A percentile compares a stretch with the other conserved stretches of the same genome.
Evolutionary conservation across 2,113 vertebrate genomes (phyloP).

Genomic region (Callospermophilus lateralis): DNA sequence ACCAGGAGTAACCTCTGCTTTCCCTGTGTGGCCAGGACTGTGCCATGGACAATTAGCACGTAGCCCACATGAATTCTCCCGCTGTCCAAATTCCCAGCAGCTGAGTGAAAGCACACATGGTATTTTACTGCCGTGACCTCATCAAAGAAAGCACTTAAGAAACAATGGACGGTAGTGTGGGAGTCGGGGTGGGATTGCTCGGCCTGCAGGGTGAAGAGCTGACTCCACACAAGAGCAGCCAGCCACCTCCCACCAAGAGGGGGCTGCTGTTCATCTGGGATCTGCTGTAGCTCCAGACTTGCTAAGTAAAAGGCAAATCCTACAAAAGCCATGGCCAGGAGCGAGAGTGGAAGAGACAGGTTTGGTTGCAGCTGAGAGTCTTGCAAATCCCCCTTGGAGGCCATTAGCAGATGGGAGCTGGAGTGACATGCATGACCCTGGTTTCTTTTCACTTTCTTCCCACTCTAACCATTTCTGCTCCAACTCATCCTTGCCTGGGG

Average conservation of each 20-base stretch:
- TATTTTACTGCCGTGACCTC: not conserved
- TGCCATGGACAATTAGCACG: accelerated
- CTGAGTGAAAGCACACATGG: not conserved
- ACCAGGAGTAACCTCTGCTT: not conserved
- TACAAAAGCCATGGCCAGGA: not conserved
- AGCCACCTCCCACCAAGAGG: not conserved
- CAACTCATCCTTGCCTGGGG: not conserved
- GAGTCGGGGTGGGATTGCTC: not conserved
- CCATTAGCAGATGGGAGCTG: no score
- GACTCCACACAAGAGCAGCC: not conserved
- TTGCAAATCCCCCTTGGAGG: not conserved
- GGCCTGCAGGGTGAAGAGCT: not conserved
- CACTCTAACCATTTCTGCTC: not conserved
- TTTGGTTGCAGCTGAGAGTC: not conserved
- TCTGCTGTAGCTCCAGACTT: not conserved
- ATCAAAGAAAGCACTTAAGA: not conserved
- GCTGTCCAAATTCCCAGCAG: not conserved
- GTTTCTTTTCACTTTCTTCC: not conserved
- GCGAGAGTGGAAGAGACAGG: not conserved
- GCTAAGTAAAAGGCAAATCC: not conserved
- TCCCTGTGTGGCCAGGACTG: not conserved
- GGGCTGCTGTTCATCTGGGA: not conserved
- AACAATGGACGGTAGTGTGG: not conserved
- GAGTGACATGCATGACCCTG: not conserved
- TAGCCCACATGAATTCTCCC: not conserved